Evolutionary conservation across 2,113 vertebrate genomes (phyloP), one percentile per base, ranked within the genome.

Genomic region (Boleophthalmus pectinirostris): DNA sequence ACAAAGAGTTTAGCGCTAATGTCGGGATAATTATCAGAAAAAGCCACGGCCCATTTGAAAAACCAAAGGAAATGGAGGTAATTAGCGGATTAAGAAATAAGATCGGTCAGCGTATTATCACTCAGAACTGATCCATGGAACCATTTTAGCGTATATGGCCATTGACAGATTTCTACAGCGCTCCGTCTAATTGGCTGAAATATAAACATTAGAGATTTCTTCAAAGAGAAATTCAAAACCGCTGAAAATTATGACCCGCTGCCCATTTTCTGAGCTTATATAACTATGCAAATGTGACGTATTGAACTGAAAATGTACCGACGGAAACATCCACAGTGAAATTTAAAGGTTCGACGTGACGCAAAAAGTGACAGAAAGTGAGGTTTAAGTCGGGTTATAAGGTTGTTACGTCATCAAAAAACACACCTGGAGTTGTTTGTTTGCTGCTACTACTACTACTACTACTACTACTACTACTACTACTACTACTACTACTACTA

Each of bases 21-120:
- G 56, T 58, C 1, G 56, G 56, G 56, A 58, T 16, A 25, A 58
- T 58, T 58, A 58, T 58, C 56, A 58, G 56, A 25, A 58, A 29
- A 58, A 58, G 14, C 56, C 56, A 58, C 56, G 56, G 56, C 24
- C 56, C 56, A 25, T 25, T 58, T 58, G 56, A 58, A 58, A 29
- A 58, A 58, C 56, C 56, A 58, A 58, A 58, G 56, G 56, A 58
- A 58, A 58, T 58, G 23, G 56, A 25, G 24, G 56, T 58, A 25
- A 58, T 58, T 58, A 58, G 56, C 11, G 13, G 56, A 58, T 58
- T 58, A 15, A 14, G 56, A 15, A 58, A 25, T 15, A 25, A 23
- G 56, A 58, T 58, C 56, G 14, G 56, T 58, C 23, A 24, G 56
- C 56, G 56, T 23, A 24, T 8, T 58, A 24, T 58, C 56, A 58